Conservation (phyloP, 2,113 vertebrate species). For the Daphoenositta chrysoptera region DNA sequence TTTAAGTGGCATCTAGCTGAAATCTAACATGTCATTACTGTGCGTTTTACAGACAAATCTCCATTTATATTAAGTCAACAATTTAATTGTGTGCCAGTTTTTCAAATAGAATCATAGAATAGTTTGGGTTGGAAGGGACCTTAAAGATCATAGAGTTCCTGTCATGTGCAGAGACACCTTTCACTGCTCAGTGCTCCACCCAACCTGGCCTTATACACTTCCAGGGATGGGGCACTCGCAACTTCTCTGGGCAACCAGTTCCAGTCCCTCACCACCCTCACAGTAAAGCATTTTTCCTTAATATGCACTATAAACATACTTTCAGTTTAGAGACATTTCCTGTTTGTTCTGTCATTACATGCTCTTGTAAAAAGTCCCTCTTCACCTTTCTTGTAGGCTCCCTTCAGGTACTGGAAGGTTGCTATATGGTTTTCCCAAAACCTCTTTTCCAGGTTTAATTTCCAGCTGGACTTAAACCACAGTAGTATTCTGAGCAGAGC, state of each 20-base stretch:
- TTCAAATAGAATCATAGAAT: neutral
- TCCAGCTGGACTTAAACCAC: neutral
- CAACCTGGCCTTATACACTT: neutral
- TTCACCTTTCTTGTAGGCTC: neutral
- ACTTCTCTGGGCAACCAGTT: neutral
- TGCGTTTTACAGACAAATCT: neutral
- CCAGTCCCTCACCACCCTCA: neutral
- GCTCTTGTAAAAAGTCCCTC: neutral
- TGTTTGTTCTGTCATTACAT: neutral
- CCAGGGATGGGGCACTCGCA: neutral
- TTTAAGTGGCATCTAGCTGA: neutral
- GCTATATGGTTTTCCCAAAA: too few species aligned
- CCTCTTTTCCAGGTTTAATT: neutral
- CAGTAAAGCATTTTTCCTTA: neutral
- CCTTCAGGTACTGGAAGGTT: neutral
- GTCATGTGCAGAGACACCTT: neutral
- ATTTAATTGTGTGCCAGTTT: neutral
- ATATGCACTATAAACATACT: neutral
- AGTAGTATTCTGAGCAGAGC: neutral
- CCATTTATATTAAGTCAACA: neutral
- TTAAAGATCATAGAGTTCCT: neutral
- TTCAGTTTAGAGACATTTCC: neutral
- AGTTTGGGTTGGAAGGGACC: neutral
- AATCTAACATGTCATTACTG: rapidly evolving
- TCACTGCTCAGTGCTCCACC: neutral